Percentiles rank a stretch among this genome's conserved stretches.
These are phyloP conservation scores for Gobius niger DNA, from an alignment of 2,113 vertebrate species.

Conservation along the genomic window DNA sequence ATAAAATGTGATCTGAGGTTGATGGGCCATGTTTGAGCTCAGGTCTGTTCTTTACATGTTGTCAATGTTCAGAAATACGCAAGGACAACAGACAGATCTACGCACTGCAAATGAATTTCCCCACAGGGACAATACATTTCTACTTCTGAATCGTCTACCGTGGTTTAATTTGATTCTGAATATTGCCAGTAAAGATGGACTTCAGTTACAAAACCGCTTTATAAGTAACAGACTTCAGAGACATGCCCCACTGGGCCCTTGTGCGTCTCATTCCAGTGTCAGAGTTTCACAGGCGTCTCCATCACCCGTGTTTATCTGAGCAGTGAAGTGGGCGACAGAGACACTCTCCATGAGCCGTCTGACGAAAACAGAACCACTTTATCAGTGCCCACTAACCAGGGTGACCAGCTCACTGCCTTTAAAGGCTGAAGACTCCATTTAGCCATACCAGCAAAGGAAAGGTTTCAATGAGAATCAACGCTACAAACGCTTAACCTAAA, in stretches of 20 bases:
- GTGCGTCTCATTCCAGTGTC: conserved; percentile 6
- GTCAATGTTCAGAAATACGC: no score
- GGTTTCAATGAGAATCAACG: not conserved
- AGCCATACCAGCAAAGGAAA: not conserved
- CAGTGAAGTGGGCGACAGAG: conserved; percentile 24
- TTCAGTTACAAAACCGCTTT: no score
- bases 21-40: no score
- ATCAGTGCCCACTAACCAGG: not conserved
- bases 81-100: no score
- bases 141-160: no score
- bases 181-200: no score
- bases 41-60: no score
- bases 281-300: conserved; percentile 25
- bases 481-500: not conserved
- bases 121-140: no score
- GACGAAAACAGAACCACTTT: not conserved
- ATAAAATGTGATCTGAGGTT: no score
- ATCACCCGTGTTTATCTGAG: conserved; percentile 34
- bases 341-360: conserved; percentile 30
- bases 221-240: no score
- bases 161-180: no score
- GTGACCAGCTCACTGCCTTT: conserved; percentile 10
- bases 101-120: no score
- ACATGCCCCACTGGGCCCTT: not conserved
- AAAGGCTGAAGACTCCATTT: not conserved